Base-by-base conservation (phyloP, 2,888 invertebrate species). In the Lycia hirtaria region DNA sequence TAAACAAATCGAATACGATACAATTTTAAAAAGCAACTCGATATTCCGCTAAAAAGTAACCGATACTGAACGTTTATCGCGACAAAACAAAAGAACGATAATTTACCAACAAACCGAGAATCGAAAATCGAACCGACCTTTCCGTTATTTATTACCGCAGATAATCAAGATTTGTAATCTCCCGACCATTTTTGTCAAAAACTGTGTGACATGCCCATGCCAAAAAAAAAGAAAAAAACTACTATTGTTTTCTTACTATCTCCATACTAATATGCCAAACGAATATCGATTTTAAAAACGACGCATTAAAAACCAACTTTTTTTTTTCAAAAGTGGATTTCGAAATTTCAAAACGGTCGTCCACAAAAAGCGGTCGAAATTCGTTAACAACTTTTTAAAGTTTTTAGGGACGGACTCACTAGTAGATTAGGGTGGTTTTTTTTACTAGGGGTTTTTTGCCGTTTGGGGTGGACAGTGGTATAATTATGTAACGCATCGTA, bases 51-150 rank as follows among this genome's bases (percentile, higher is more conserved):
- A 63, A 63, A 64, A 65, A 58, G 57, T 62, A 62, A 56, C 59
- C 52, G 60, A 52, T 48, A 53, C 57, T 41, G 12, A 45, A 37
- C 59, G 55, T 63, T 63, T 65, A 67, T 65, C 62, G 65, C 62
- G 57, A 65, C 60, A 58, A 63, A 63, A 67, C 67, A 65, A 65
- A 65, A 67, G 65, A 53, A 47, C 67, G 62, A 58, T 65, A 63
- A 65, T 64, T 58, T 58, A 58, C 57, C 52, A 48, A n/a, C 57
- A 53, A 35, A 40, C 51, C 48, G 58, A 56, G 57, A 68, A 62
- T 60, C 48, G 58, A 56, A 56, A 68, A 62, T 60, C 63, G 60
- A 61, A 64, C 49, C 56, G 56, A 55, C 59, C 57, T 65, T 56
- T 41, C 43, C 50, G 62, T 64, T 57, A 68, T 68, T 62, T 65